Evolutionary conservation across 2,888 invertebrate genomes (phyloP).

Genomic region (Pycnomerus fuliginosus): DNA sequence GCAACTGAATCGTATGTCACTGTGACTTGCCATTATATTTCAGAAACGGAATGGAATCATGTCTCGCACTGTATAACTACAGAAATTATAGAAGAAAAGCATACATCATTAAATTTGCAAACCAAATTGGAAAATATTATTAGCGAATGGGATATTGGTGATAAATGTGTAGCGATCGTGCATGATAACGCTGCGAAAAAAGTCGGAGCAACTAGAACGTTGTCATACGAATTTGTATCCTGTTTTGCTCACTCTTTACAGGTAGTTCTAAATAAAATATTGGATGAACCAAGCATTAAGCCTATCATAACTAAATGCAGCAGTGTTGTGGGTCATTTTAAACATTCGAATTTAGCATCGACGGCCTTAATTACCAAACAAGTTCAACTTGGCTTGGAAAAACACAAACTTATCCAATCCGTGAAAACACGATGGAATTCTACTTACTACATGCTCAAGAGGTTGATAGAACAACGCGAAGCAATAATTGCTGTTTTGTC

Average conservation of each 20-base stretch:
- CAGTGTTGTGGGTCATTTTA: slow-evolving; percentile 31
- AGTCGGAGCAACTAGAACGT: slow-evolving; percentile 20
- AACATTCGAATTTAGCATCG: slow-evolving; percentile 28
- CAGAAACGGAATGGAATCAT: slow-evolving; percentile 24
- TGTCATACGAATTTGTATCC: slow-evolving; percentile 23
- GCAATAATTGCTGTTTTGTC: slow-evolving; percentile 6
- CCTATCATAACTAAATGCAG: slow-evolving; percentile 24
- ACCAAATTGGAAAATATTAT: slow-evolving; percentile 25
- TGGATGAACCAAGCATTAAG: slow-evolving; percentile 13
- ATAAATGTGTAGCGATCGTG: slow-evolving; percentile 28
- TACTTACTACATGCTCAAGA: slow-evolving; percentile 6
- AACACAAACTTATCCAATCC: slow-evolving; percentile 20
- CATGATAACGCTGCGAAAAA: slow-evolving; percentile 37
- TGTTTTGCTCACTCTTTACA: slow-evolving; percentile 36
- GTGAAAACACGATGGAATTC: slow-evolving; percentile 27
- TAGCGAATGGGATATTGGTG: slow-evolving; percentile 26
- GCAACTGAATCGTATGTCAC: slow-evolving; percentile 31
- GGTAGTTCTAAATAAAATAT: slow-evolving; percentile 29
- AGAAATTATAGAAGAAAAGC: slow-evolving; percentile 26
- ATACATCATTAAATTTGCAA: slow-evolving; percentile 28
- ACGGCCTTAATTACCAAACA: slow-evolving; percentile 18
- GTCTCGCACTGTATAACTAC: slow-evolving; percentile 25
- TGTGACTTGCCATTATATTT: slow-evolving; percentile 30
- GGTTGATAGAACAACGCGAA: slow-evolving; percentile 6
- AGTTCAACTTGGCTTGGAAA: slow-evolving; percentile 9